Base-by-base conservation (phyloP, 2,797 vertebrate species). In the Vultur gryphus region DNA sequence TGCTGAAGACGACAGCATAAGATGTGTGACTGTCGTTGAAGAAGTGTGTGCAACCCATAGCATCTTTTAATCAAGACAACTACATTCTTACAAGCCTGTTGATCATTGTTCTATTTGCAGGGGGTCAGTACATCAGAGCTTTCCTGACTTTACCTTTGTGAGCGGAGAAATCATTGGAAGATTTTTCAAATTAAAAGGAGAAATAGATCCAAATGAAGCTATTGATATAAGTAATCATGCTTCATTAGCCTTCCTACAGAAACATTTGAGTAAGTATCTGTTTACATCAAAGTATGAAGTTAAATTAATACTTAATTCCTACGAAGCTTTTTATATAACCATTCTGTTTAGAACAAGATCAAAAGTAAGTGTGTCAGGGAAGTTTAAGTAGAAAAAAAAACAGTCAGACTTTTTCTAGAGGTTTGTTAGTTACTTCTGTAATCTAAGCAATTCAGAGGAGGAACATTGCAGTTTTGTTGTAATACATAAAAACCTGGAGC, bases 101-200 rank as follows among this genome's bases (percentile, higher is more conserved):
- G n/a, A 43, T 77, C 3, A 26, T n/a, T 58, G 90, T 80, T 96
- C 20, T 97, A 0, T 96, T 97, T 89, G 43, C 95, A 99, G 99
- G 97, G 99, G 99, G 5, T 97, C 99, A 5, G 99, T 99, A 41
- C 99, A 99, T 96, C 99, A 99, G 97, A 99, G 99, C 93, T 99
- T 99, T 97, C 99, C 98, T 33, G 99, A 99, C 97, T 99, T 99
- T 92, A 99, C 99, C 72, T 99, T 99, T 97, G 97, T 98, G 67
- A 99, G 98, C 0, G 98, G 99, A 24, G 98, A 98, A 92, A 97
- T 99, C 84, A 94, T 99, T 51, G 99, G 99, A 77, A 98, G 97
- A 91, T 89, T 99, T 72, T 97, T 99, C 96, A 98, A 98, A 67
- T 97, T 99, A 55, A 99, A 99, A 97, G 99, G 99, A 94, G 98